These are phyloP conservation scores for Microtus richardsoni DNA, from an alignment of 2,113 vertebrate genomes.

Conservation along the genomic window DNA sequence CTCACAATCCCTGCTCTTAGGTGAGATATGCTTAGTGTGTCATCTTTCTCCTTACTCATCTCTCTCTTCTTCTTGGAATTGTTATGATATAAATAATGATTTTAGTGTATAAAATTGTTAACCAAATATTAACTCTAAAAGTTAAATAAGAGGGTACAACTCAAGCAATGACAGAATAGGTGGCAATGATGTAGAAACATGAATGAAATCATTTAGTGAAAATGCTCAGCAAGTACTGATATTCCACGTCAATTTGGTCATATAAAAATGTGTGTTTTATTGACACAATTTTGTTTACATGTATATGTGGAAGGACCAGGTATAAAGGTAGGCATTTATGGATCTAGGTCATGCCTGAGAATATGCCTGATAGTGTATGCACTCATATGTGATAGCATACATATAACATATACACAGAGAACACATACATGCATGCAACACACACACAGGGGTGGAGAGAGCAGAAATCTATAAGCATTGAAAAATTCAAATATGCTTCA, in stretches of 20 bases:
- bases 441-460: neutral
- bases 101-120: neutral
- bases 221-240: neutral
- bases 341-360: neutral
- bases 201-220: constrained; percentile 20
- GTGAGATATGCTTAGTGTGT: neutral
- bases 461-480: neutral
- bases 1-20: neutral
- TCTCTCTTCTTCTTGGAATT: neutral
- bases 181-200: neutral
- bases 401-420: neutral
- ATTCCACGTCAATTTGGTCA: neutral
- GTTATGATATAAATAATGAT: neutral
- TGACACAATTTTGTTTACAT: neutral
- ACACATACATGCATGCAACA: neutral
- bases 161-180: neutral
- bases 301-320: neutral
- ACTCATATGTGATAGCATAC: neutral
- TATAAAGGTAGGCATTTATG: neutral
- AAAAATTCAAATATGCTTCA: neutral
- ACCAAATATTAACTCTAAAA: neutral
- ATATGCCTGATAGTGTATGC: neutral
- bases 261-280: neutral
- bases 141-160: neutral
- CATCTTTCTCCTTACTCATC: neutral